phyloP scores from a whole-genome alignment of 2,113 vertebrate species.

The Cavia aperea region DNA sequence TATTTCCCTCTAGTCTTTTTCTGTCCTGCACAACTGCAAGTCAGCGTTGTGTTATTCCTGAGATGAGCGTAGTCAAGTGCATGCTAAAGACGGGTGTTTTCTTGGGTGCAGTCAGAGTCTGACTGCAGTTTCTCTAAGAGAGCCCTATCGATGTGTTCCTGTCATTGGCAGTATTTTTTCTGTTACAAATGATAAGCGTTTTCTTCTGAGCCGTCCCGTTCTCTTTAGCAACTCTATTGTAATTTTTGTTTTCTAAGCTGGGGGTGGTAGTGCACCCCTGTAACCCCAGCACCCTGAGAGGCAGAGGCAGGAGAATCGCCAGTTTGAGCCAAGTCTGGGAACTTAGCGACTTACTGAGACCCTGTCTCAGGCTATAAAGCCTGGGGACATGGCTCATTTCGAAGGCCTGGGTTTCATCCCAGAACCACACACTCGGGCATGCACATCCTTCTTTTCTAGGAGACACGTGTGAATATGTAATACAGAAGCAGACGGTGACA shows the following conservation, averaged over 20 bases:
- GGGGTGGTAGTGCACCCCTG: neutral
- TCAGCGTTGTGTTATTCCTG: neutral
- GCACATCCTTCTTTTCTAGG: slow-evolving; percentile 2
- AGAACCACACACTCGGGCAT: neutral
- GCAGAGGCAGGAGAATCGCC: neutral
- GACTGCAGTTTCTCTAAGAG: neutral
- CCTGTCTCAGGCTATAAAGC: neutral
- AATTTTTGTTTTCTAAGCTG: neutral
- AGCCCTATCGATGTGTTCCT: neutral
- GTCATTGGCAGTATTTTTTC: neutral
- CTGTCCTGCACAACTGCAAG: neutral
- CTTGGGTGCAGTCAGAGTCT: neutral
- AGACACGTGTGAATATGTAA: neutral
- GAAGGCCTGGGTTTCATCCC: neutral
- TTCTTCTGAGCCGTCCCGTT: neutral
- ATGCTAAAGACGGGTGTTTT: neutral
- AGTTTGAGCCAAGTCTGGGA: neutral
- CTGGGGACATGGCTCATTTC: neutral
- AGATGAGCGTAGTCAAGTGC: neutral
- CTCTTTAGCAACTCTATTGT: neutral
- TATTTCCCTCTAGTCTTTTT: slow-evolving; percentile 15
- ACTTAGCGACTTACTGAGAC: neutral
- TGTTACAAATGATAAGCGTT: neutral
- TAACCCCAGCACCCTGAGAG: neutral
- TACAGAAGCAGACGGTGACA: neutral